These are phyloP conservation scores for Agraylea sexmaculata DNA, from an alignment of 1,140 invertebrate species.

Conservation along the genomic window DNA sequence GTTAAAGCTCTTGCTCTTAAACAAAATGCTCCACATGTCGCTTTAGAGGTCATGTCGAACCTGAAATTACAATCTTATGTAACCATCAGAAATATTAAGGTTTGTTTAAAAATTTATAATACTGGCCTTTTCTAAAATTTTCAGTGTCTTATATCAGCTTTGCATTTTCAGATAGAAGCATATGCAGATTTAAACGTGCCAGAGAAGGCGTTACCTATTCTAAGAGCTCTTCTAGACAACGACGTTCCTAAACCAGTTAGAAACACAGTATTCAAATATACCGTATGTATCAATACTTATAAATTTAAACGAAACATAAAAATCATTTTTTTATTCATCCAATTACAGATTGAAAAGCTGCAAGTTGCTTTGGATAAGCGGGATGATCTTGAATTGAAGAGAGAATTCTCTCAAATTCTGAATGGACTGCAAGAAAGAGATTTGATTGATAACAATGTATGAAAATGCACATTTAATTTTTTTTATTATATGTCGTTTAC, in stretches of 20 bases:
- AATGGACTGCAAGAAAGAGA: slow-evolving; percentile 10
- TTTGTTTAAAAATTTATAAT: slow-evolving; percentile 23
- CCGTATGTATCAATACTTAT: slow-evolving; percentile 23
- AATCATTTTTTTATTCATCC: slow-evolving; percentile 4
- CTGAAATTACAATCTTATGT: slow-evolving; percentile 47
- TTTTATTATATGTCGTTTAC: too few species aligned
- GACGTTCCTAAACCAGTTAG: slow-evolving; percentile 38
- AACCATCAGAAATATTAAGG: slow-evolving; percentile 54
- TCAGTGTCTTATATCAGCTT: slow-evolving; percentile 1
- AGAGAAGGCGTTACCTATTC: slow-evolving; percentile 50
- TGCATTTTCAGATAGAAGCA: slow-evolving; percentile 38
- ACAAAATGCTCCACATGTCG: slow-evolving; percentile 51
- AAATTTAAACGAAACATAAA: background rate
- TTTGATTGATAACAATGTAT: slow-evolving; percentile 6
- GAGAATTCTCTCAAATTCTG: slow-evolving; percentile 14
- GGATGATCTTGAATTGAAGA: slow-evolving; percentile 8
- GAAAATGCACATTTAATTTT: background rate
- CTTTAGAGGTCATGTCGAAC: slow-evolving; percentile 50
- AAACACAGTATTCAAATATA: slow-evolving; percentile 39
- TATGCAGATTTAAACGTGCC: slow-evolving; percentile 47
- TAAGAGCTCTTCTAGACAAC: slow-evolving; percentile 44
- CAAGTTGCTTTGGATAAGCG: slow-evolving; percentile 7
- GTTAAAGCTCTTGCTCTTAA: slow-evolving; percentile 51
- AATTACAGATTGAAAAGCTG: slow-evolving; percentile 15
- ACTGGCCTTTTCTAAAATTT: slow-evolving; percentile 2